These are phyloP conservation scores for Sinocyclocheilus anophthalmus DNA, from an alignment of 2,113 vertebrate genomes.

Conservation along the genomic window DNA sequence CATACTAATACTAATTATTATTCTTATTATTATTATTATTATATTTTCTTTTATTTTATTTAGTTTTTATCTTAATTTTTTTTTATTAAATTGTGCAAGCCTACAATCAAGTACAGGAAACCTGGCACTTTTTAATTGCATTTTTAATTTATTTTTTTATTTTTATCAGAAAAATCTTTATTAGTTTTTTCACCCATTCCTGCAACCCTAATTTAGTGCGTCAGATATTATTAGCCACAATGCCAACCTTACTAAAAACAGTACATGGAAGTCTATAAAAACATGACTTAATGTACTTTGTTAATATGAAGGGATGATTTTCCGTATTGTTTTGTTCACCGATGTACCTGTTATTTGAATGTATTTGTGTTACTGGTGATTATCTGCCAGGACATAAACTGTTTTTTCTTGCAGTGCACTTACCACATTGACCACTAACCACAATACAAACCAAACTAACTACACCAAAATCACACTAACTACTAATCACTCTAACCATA, in stretches of 20 bases:
- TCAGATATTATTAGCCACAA: neutral
- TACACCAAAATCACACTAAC: too few relatives aligned
- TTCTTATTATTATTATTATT: too few relatives aligned
- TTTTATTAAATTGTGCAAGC: too few relatives aligned
- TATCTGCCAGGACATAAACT: neutral
- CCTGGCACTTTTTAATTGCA: too few relatives aligned
- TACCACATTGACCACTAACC: conserved; percentile 45
- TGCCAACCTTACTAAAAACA: neutral
- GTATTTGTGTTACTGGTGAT: neutral
- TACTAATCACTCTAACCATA: neutral
- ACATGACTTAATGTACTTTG: neutral
- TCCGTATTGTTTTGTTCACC: neutral
- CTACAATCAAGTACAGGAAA: too few relatives aligned
- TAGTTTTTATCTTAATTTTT: too few relatives aligned
- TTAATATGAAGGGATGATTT: neutral
- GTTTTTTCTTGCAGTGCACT: neutral
- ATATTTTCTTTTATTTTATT: too few relatives aligned
- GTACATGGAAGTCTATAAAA: neutral
- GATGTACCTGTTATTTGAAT: neutral
- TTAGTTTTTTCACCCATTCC: neutral
- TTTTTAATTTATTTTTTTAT: too few relatives aligned
- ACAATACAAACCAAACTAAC: neutral
- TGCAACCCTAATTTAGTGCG: neutral
- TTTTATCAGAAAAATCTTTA: too few relatives aligned
- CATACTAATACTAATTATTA: too few relatives aligned